Evolutionary conservation across 2,888 invertebrate genomes (phyloP).

Genomic region (Bimastos eiseni): DNA sequence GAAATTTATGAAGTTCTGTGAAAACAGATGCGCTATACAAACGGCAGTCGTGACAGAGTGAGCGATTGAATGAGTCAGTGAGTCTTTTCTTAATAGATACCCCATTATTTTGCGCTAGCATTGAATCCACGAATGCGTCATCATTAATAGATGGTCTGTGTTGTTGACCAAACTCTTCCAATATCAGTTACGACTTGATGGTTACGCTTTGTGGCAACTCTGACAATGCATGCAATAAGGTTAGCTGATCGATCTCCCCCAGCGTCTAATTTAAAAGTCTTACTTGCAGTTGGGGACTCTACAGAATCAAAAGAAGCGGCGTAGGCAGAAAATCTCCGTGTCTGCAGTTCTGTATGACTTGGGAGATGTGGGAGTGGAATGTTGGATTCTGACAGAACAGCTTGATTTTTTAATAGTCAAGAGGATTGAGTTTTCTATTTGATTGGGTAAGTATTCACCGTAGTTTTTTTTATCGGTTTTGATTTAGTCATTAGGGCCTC

Average conservation of each 20-base stretch:
- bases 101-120: too few relatives aligned
- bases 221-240: not conserved
- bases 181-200: not conserved
- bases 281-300: not conserved
- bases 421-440: not conserved
- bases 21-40: not conserved
- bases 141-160: too few relatives aligned
- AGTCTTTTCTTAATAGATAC: too few relatives aligned
- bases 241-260: too few relatives aligned
- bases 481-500: too few relatives aligned
- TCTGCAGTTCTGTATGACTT: not conserved
- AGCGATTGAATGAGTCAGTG: not conserved
- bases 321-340: not conserved
- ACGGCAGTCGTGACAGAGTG: not conserved
- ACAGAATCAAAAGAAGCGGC: not conserved
- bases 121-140: too few relatives aligned
- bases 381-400: not conserved
- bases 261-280: not conserved
- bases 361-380: not conserved
- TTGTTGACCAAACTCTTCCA: not conserved
- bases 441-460: not conserved
- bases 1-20: too few relatives aligned
- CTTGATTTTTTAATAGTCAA: not conserved
- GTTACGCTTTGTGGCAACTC: not conserved
- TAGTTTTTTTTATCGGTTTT: too few relatives aligned